These are phyloP conservation scores for Entelurus aequoreus DNA, from an alignment of 2,113 vertebrate species.

Conservation along the genomic window DNA sequence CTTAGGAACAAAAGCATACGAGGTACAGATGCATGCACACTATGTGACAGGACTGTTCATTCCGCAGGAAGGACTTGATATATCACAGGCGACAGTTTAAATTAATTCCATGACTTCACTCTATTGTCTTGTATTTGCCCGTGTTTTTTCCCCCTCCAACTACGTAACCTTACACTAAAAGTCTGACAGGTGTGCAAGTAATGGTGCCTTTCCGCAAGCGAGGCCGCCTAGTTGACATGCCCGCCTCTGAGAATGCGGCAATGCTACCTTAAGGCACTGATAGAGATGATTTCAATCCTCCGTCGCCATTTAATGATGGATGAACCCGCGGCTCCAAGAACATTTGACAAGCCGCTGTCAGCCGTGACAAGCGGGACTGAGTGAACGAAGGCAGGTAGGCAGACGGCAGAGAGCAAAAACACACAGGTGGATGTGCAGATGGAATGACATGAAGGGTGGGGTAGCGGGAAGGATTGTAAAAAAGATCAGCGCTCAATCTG, in stretches of 20 bases:
- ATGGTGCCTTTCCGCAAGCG: constrained; percentile 56
- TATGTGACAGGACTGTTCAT: constrained; percentile 16
- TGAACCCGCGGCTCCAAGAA: constrained; percentile 58
- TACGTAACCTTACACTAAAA: constrained; percentile 56
- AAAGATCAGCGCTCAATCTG: constrained; percentile 58
- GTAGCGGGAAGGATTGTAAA: constrained; percentile 46
- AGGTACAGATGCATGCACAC: neutral
- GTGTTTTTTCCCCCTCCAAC: constrained; percentile 22
- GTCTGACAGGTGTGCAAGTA: constrained; percentile 62
- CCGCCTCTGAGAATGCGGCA: constrained; percentile 35
- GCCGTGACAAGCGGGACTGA: constrained; percentile 56
- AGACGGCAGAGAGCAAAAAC: constrained; percentile 39
- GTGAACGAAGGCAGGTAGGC: constrained; percentile 54
- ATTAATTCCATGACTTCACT: constrained; percentile 59
- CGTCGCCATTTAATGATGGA: constrained; percentile 66
- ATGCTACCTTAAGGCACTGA: constrained; percentile 55
- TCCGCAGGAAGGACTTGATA: constrained; percentile 22
- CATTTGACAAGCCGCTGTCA: constrained; percentile 67
- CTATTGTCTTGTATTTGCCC: constrained; percentile 56
- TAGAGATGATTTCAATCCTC: constrained; percentile 66
- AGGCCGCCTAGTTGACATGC: constrained; percentile 39
- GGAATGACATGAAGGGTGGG: constrained; percentile 59
- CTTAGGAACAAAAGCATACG: too few species aligned
- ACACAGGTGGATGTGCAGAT: constrained; percentile 40
- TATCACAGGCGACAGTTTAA: constrained; percentile 48